Evolutionary conservation across 2,113 vertebrate genomes (phyloP).

Genomic region (Myotis lucifugus): DNA sequence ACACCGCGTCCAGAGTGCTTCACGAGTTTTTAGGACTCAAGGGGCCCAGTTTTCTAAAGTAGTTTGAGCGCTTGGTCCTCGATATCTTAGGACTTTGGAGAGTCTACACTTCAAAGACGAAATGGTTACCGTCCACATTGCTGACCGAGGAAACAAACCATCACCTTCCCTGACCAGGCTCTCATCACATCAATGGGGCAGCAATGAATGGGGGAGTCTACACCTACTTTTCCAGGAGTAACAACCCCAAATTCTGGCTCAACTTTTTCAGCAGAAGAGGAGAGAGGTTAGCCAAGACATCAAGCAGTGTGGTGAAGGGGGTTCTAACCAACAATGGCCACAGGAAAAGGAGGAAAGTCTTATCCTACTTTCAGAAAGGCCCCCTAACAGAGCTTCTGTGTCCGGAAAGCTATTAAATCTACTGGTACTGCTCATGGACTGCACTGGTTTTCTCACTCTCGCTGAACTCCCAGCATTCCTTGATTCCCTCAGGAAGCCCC

Average conservation of each 20-base stretch:
- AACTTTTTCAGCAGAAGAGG: background rate
- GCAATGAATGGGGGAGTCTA: accelerated
- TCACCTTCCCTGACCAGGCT: too few species aligned
- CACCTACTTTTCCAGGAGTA: background rate
- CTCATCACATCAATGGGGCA: too few species aligned
- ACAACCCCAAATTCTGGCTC: background rate
- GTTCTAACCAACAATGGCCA: background rate
- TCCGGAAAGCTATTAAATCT: background rate
- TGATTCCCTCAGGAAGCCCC: background rate
- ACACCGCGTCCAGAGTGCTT: background rate
- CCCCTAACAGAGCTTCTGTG: background rate
- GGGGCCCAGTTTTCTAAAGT: background rate
- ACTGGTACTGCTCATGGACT: background rate
- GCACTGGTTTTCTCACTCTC: background rate
- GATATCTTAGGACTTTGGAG: background rate
- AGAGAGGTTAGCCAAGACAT: background rate
- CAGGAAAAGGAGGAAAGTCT: background rate
- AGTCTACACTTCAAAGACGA: background rate
- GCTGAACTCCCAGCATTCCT: background rate
- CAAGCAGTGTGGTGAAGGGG: background rate
- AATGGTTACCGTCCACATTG: background rate
- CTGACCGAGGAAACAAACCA: background rate
- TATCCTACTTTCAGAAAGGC: background rate
- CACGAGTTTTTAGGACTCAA: background rate
- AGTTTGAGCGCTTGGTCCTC: background rate